Evolutionary conservation across 2,797 vertebrate species (phyloP), one percentile per base, ranked within the genome.

Genomic region (Harpagifer antarcticus): DNA sequence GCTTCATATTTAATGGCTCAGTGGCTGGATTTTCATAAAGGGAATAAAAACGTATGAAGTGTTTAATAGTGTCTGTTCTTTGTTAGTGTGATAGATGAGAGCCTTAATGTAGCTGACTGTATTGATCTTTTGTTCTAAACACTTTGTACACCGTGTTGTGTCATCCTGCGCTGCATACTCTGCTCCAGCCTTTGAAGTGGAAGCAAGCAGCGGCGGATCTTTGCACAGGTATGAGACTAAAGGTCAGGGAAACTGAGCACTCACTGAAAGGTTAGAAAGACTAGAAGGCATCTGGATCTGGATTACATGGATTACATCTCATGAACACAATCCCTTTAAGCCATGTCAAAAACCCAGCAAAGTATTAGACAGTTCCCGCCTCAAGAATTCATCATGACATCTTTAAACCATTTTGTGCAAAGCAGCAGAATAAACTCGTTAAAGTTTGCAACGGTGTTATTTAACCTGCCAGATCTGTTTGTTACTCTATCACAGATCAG

Each of bases 301-400:
- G 81, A 37, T 37, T 37, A 73, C 62, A 40, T 77, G 88, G 91
- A 92, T 92, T 92, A 90, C 70, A 23, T 87, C 74, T 92, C 77
- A 91, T 91, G 88, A 92, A 91, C 84, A 88, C 87, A 92, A 94
- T 93, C 92, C 91, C 76, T 89, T 86, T 92, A 93, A 93, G 87
- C 90, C 89, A 65, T 81, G 90, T 93, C 91, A 91, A 87, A 91
- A 87, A 93, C 79, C 71, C 87, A 82, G n/a, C 68, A 80, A 83
- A 83, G 85, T 81, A 86, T 91, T 79, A 87, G 85, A 88, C 83
- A 76, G 85, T 87, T 82, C 86, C 85, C 60, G 20, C 66, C 6
- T 63, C 74, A 85, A 68, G 80, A 85, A 89, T 88, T 83, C 73
- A 67, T 82, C 59, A 86, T 78, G 86, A 90, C 82, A 90, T 83